A percentile compares a stretch with the other conserved stretches of the same genome.
These are phyloP conservation scores for Eupeodes luniger DNA, from an alignment of 2,888 invertebrate species.

Conservation along the genomic window DNA sequence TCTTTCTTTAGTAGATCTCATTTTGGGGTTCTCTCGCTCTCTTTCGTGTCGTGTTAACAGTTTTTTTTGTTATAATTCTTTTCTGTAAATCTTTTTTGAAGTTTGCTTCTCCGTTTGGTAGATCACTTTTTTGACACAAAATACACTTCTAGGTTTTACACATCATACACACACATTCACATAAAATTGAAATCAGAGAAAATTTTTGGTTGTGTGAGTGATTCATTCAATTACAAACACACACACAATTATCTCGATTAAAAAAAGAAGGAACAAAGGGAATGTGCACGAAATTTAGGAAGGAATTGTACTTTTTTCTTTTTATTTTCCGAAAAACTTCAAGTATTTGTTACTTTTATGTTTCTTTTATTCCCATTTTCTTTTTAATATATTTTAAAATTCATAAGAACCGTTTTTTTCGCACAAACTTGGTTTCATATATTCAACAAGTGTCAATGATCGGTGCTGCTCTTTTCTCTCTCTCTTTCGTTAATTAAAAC, in stretches of 20 bases:
- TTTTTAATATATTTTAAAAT: slow-evolving; percentile 1
- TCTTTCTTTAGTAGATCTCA: slow-evolving; percentile 12
- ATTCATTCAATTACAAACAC: slow-evolving; percentile 34
- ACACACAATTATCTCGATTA: slow-evolving; percentile 64
- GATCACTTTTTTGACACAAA: slow-evolving; percentile 70
- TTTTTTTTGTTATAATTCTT: slow-evolving; percentile 7
- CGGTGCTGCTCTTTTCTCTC: slow-evolving; percentile 31
- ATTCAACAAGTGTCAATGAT: slow-evolving; percentile 73
- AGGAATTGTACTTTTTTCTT: slow-evolving; percentile 60
- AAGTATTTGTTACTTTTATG: slow-evolving; percentile 19
- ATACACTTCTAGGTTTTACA: slow-evolving; percentile 49
- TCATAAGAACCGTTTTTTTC: slow-evolving; percentile 14
- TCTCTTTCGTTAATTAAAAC: slow-evolving; percentile 66
- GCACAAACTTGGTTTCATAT: slow-evolving; percentile 19
- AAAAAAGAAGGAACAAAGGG: slow-evolving; percentile 69
- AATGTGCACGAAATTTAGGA: slow-evolving; percentile 64
- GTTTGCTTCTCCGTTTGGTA: slow-evolving; percentile 62
- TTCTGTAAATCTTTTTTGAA: slow-evolving; percentile 51
- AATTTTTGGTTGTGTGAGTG: slow-evolving; percentile 44
- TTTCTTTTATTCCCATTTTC: slow-evolving; percentile 1
- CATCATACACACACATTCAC: slow-evolving; percentile 7
- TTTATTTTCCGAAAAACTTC: neutral
- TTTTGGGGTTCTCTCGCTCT: slow-evolving; percentile 37
- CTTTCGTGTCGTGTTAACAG: slow-evolving; percentile 29
- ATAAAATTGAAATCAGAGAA: slow-evolving; percentile 51